Percentiles rank a stretch among this genome's conserved stretches.
Conservation (phyloP, 2,113 vertebrate genomes). For the Hemichromis elongatus region DNA sequence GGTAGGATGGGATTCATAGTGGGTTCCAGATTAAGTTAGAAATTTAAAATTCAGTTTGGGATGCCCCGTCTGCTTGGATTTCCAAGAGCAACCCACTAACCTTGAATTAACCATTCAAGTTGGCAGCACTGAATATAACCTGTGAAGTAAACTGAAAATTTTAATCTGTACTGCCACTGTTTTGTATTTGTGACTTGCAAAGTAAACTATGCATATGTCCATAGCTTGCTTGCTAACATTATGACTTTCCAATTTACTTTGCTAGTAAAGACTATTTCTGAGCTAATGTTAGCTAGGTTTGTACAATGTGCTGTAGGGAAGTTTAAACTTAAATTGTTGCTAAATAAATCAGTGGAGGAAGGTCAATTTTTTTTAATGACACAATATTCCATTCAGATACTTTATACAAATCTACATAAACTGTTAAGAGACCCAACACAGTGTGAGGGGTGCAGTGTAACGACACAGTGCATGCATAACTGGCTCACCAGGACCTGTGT, state of each 20-base stretch:
- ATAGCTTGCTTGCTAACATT: not conserved
- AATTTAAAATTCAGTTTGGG: not conserved
- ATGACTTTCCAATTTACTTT: not conserved
- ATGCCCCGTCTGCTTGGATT: not conserved
- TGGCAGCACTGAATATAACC: not conserved
- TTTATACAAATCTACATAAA: not conserved
- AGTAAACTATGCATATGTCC: not conserved
- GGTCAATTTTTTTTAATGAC: too few species aligned
- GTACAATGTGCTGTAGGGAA: too few species aligned
- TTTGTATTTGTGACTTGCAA: not conserved
- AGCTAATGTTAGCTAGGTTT: too few species aligned
- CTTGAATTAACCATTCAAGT: not conserved
- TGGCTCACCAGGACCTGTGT: constrained; percentile 86
- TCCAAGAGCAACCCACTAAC: not conserved
- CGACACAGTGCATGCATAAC: not conserved
- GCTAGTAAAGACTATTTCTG: not conserved
- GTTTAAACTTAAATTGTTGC: too few species aligned
- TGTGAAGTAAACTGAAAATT: not conserved
- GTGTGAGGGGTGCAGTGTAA: not conserved
- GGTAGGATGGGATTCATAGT: not conserved
- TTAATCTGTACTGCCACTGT: not conserved
- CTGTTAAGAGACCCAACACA: not conserved
- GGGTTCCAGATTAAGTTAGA: not conserved
- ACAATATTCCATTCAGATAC: too few species aligned
- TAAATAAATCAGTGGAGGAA: too few species aligned